Evolutionary conservation across 2,888 invertebrate species (phyloP).

Genomic region (Lathronympha strigana): DNA sequence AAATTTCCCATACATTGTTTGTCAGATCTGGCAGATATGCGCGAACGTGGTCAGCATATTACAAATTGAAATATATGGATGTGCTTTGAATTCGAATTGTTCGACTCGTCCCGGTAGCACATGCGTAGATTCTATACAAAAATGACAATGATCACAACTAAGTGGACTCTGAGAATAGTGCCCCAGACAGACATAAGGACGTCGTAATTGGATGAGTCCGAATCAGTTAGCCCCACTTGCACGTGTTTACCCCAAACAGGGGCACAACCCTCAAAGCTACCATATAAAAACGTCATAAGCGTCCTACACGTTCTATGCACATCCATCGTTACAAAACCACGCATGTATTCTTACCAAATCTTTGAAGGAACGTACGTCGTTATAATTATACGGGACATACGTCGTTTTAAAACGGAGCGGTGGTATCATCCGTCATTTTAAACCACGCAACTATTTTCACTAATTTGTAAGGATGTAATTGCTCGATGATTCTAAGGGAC

Average conservation of each 20-base stretch:
- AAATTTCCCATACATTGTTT: too few species aligned
- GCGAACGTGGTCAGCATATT: too few species aligned
- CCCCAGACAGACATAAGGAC: slow-evolving; percentile 49
- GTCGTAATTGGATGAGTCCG: slow-evolving; percentile 80
- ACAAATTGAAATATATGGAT: too few species aligned
- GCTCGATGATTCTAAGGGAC: background rate
- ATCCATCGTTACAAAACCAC: background rate
- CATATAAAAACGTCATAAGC: slow-evolving; percentile 1
- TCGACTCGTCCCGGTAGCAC: too few species aligned
- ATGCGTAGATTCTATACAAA: background rate
- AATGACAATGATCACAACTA: slow-evolving; percentile 37
- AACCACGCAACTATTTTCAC: background rate
- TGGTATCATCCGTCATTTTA: slow-evolving; percentile 14
- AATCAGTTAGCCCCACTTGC: slow-evolving; percentile 82
- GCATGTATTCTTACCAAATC: background rate
- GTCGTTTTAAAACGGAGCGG: background rate
- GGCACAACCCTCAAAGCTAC: slow-evolving; percentile 56
- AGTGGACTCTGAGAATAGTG: slow-evolving; percentile 54
- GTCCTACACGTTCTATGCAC: background rate
- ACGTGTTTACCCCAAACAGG: slow-evolving; percentile 77
- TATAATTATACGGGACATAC: background rate
- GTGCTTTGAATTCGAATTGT: too few species aligned
- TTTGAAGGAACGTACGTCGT: background rate
- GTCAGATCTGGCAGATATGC: too few species aligned
- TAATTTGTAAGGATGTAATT: background rate